These are phyloP conservation scores for Chorisops tibialis DNA, from an alignment of 2,888 invertebrate genomes.

Conservation along the genomic window DNA sequence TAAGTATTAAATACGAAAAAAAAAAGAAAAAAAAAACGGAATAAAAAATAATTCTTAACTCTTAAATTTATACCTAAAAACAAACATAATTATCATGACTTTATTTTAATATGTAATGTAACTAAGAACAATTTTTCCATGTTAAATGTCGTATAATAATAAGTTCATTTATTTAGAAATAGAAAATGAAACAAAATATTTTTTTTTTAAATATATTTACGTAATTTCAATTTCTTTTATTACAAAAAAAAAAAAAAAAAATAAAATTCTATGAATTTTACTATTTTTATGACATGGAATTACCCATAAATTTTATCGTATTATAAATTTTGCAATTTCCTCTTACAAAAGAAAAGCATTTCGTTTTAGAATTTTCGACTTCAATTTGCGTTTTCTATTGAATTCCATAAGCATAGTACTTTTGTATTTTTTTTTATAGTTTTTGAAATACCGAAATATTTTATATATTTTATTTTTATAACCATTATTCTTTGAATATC, in stretches of 20 bases:
- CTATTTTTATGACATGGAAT: not conserved
- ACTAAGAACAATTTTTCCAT: not conserved
- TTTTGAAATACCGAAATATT: no score
- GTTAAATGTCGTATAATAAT: no score
- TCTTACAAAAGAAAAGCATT: not conserved
- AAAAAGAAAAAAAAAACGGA: not conserved
- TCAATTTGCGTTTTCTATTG: not conserved
- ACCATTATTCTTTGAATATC: no score
- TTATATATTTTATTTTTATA: no score
- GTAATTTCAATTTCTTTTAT: not conserved
- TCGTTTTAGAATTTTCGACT: no score
- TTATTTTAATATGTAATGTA: not conserved
- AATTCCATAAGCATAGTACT: slow-evolving; percentile 11
- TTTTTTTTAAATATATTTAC: not conserved
- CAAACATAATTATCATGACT: not conserved
- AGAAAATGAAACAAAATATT: not conserved
- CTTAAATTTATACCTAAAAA: slow-evolving; percentile 7
- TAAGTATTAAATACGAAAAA: slow-evolving; percentile 6
- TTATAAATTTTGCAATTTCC: not conserved
- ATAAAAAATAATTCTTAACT: not conserved
- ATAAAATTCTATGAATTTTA: not conserved
- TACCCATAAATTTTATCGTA: no score
- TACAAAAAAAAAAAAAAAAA: not conserved
- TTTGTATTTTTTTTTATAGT: not conserved
- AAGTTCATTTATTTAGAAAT: no score